These are phyloP conservation scores for Therioaphis trifolii DNA, from an alignment of 2,888 invertebrate species.

Conservation along the genomic window DNA sequence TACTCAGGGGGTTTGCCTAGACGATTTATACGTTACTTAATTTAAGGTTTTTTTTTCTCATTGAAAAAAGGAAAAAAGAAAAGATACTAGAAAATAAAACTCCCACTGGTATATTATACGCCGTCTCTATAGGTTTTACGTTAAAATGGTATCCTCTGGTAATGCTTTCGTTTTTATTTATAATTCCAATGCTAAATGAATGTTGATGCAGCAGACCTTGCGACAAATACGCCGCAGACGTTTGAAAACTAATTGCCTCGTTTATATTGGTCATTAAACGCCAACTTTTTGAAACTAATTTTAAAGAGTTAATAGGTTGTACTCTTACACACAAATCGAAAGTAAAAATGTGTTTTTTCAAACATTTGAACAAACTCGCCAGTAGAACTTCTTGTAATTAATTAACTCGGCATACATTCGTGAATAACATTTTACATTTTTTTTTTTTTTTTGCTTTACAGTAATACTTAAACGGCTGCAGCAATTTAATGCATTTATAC, in stretches of 20 bases:
- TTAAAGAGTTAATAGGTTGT: not conserved
- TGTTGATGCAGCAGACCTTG: not conserved
- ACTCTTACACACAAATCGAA: not conserved
- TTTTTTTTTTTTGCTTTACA: too few relatives aligned
- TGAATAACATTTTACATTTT: too few relatives aligned
- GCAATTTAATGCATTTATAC: too few relatives aligned
- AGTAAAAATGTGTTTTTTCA: not conserved
- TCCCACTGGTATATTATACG: conserved; percentile 2
- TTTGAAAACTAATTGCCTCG: not conserved
- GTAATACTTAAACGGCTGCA: too few relatives aligned
- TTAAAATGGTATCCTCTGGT: conserved; percentile 7
- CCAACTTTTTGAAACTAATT: too few relatives aligned
- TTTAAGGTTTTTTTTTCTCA: conserved; percentile 48
- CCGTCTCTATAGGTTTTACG: not conserved
- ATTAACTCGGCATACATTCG: too few relatives aligned
- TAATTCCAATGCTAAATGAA: not conserved
- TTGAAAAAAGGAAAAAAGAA: conserved; percentile 24
- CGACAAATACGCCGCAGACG: not conserved
- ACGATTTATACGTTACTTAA: conserved; percentile 55
- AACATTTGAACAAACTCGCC: too few relatives aligned
- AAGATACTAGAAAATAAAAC: conserved; percentile 21
- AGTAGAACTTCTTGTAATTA: too few relatives aligned
- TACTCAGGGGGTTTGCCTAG: conserved; percentile 30
- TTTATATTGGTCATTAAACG: not conserved
- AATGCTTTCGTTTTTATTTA: not conserved